These are phyloP conservation scores for Odontomyia ornata DNA, from an alignment of 2,888 invertebrate genomes.

Conservation along the genomic window DNA sequence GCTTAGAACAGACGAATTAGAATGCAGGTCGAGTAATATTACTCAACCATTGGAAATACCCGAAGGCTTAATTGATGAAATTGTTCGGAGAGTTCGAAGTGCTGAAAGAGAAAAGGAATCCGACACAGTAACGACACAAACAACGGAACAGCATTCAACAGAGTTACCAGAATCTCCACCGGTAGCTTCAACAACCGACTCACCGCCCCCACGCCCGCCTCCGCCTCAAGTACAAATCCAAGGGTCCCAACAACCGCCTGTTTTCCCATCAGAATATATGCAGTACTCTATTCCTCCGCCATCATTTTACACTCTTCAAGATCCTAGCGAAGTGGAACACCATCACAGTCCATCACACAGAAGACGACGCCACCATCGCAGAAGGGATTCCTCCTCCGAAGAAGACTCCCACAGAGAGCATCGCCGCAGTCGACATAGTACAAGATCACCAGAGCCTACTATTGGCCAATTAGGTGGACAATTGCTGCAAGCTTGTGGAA, in stretches of 20 bases:
- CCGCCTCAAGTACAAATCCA: slow-evolving; percentile 66
- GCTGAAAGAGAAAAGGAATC: slow-evolving; percentile 55
- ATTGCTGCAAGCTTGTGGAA: slow-evolving; percentile 74
- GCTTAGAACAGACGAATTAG: slow-evolving; percentile 76
- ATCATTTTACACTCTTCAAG: slow-evolving; percentile 65
- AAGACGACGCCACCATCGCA: slow-evolving; percentile 67
- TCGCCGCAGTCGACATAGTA: slow-evolving; percentile 60
- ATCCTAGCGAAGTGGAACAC: slow-evolving; percentile 59
- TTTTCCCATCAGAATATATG: slow-evolving; percentile 63
- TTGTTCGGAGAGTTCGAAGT: slow-evolving; percentile 66
- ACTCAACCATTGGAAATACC: slow-evolving; percentile 76
- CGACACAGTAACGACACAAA: slow-evolving; percentile 64
- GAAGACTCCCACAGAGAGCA: slow-evolving; percentile 65
- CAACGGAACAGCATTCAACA: slow-evolving; percentile 60
- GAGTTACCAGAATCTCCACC: slow-evolving; percentile 48
- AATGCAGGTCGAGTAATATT: slow-evolving; percentile 74
- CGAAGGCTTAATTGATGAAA: slow-evolving; percentile 73
- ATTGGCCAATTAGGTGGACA: slow-evolving; percentile 77
- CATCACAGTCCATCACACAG: slow-evolving; percentile 63
- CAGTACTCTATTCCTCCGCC: slow-evolving; percentile 67
- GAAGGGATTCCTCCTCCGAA: slow-evolving; percentile 67
- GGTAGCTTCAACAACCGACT: neutral
- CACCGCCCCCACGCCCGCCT: slow-evolving; percentile 63
- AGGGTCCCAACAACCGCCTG: slow-evolving; percentile 65
- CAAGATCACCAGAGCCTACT: slow-evolving; percentile 70